Evolutionary conservation across 2,888 invertebrate genomes (phyloP).

Genomic region (Lapara coniferarum): DNA sequence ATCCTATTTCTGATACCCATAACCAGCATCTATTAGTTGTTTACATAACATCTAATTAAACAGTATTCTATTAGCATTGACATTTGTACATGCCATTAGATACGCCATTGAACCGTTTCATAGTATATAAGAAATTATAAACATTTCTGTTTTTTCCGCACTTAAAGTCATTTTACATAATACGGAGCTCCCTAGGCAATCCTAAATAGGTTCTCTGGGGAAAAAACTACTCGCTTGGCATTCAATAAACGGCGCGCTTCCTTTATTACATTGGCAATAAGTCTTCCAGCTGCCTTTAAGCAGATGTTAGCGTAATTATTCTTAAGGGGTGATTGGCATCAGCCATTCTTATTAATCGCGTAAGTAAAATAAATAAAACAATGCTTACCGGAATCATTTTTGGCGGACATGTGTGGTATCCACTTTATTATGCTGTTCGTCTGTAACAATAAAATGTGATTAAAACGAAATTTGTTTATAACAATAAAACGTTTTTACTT

Average conservation of each 20-base stretch:
- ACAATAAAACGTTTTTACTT: too few relatives aligned
- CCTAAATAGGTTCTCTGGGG: conserved; percentile 26
- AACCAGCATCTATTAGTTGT: too few relatives aligned
- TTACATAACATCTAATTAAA: too few relatives aligned
- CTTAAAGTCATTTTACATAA: conserved; percentile 20
- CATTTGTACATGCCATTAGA: conserved; percentile 7
- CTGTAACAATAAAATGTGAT: conserved; percentile 59
- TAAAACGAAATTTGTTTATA: conserved; percentile 3
- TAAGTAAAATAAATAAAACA: conserved; percentile 20
- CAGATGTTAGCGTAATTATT: conserved; percentile 63
- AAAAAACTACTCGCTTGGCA: conserved; percentile 47
- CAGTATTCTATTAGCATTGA: neutral
- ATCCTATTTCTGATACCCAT: too few relatives aligned
- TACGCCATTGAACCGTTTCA: neutral
- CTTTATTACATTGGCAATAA: conserved; percentile 62
- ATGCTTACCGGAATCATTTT: conserved; percentile 79
- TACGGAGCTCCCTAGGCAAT: conserved; percentile 22
- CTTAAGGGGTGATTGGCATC: conserved; percentile 46
- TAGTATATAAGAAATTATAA: conserved; percentile 4
- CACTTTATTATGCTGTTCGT: conserved; percentile 45
- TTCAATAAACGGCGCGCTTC: conserved; percentile 59
- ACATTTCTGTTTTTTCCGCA: neutral
- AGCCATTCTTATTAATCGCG: conserved; percentile 40
- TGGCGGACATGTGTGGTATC: conserved; percentile 75
- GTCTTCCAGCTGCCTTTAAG: conserved; percentile 59